Percentiles rank a stretch among this genome's conserved stretches.
These are phyloP conservation scores for Macquaria australasica DNA, from an alignment of 2,113 vertebrate genomes.

Conservation along the genomic window DNA sequence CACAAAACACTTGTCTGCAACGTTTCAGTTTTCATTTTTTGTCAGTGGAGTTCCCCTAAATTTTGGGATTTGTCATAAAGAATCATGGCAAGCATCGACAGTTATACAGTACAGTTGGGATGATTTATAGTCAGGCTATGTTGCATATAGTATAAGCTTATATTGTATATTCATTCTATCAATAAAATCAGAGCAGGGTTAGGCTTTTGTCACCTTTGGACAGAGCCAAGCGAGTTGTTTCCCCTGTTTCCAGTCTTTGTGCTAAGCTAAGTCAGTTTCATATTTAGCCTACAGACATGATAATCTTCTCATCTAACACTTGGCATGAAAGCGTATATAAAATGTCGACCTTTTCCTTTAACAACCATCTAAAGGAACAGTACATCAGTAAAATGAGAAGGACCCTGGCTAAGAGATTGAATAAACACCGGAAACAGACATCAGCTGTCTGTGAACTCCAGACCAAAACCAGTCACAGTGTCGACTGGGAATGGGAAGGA, in stretches of 20 bases:
- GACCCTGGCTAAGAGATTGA: neutral
- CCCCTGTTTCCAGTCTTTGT: too few species aligned
- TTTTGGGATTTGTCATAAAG: neutral
- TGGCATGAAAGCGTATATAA: neutral
- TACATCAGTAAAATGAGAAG: neutral
- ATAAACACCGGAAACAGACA: too few species aligned
- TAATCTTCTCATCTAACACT: too few species aligned
- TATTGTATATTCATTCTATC: neutral
- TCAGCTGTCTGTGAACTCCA: neutral
- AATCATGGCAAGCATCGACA: neutral
- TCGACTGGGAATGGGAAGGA: neutral
- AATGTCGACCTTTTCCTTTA: neutral
- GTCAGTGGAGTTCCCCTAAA: conserved; percentile 30
- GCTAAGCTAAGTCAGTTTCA: neutral
- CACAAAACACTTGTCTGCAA: too few species aligned
- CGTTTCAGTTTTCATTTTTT: conserved; percentile 16
- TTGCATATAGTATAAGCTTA: neutral
- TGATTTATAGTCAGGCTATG: neutral
- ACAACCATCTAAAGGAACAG: neutral
- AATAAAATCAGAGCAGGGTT: too few species aligned
- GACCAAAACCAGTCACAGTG: neutral
- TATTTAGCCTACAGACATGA: neutral
- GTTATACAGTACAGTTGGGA: neutral
- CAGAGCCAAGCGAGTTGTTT: neutral
- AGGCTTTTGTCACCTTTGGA: neutral